phyloP scores from a whole-genome alignment of 2,797 vertebrate genomes.

The Eulemur mongoz region DNA sequence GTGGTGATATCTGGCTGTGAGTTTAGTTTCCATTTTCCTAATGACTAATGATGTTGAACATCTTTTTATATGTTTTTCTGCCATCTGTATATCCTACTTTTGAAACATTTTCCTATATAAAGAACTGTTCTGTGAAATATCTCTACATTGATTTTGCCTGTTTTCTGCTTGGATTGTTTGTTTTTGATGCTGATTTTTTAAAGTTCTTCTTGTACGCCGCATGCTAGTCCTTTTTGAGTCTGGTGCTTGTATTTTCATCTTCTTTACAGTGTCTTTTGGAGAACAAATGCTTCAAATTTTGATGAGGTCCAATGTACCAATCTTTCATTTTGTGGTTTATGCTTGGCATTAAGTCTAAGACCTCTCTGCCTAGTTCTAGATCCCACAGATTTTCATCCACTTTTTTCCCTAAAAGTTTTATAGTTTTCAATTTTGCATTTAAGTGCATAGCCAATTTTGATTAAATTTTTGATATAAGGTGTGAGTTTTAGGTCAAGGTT shows the following conservation, averaged over 20 bases:
- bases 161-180: background rate
- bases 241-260: background rate
- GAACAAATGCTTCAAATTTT: background rate
- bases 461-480: background rate
- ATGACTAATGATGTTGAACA: background rate
- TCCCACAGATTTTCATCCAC: background rate
- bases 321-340: background rate
- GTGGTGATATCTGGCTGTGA: background rate
- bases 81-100: background rate
- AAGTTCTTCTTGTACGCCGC: background rate
- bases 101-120: no score
- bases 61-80: background rate
- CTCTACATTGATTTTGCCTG: background rate
- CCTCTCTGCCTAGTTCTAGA: background rate
- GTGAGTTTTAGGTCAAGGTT: background rate
- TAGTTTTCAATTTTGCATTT: background rate
- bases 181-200: background rate
- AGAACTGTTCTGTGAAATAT: background rate
- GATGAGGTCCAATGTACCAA: background rate
- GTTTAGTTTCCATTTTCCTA: background rate
- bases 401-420: background rate
- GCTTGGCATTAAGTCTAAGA: background rate
- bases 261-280: background rate
- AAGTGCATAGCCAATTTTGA: background rate
- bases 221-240: background rate